These are phyloP conservation scores for Otis tarda DNA, from an alignment of 2,113 vertebrate species.

Conservation along the genomic window DNA sequence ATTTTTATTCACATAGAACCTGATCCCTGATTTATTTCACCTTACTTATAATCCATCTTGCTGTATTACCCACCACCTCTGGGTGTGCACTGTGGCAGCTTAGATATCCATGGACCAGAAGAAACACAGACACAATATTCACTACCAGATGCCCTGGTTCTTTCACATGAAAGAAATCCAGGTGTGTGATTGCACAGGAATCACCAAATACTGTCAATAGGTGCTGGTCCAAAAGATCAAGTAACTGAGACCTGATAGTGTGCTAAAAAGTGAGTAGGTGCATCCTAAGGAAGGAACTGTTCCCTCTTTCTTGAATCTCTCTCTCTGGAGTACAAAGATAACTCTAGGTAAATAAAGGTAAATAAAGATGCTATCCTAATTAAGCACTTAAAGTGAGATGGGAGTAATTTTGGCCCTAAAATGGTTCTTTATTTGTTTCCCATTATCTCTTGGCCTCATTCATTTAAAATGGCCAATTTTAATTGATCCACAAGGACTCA, in stretches of 20 bases:
- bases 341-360: neutral
- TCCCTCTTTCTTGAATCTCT: neutral
- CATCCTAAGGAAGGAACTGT: neutral
- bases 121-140: neutral
- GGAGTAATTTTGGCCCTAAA: neutral
- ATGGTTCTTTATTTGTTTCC: neutral
- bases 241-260: neutral
- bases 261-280: neutral
- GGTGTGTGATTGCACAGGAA: neutral
- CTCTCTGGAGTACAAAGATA: neutral
- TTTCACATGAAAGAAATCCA: neutral
- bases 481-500: neutral
- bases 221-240: neutral
- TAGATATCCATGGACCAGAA: neutral
- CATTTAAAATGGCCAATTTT: neutral
- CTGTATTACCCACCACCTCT: neutral
- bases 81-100: neutral
- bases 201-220: neutral
- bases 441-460: neutral
- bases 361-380: neutral
- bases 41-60: neutral
- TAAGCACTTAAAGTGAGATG: neutral
- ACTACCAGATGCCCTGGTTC: neutral
- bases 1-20: neutral
- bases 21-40: neutral